phyloP scores from a whole-genome alignment of 2,888 invertebrate species.

The Athetis lepigone region DNA sequence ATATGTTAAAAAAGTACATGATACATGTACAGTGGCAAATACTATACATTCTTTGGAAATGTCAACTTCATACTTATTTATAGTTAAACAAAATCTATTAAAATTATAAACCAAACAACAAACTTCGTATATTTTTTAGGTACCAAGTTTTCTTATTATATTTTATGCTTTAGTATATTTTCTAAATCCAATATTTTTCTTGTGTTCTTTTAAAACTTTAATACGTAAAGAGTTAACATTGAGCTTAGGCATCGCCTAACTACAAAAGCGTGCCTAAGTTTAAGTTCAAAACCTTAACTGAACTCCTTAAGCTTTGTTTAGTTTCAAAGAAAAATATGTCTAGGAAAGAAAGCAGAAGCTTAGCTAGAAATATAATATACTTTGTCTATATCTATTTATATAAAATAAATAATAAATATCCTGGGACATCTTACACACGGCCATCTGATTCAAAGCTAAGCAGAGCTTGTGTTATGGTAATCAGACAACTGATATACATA shows the following conservation, averaged over 20 bases:
- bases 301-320: slow-evolving; percentile 12
- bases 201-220: neutral
- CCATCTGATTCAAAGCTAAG: too few species aligned
- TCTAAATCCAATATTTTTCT: neutral
- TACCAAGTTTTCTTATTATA: neutral
- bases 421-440: too few species aligned
- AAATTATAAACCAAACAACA: neutral
- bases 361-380: slow-evolving; percentile 18
- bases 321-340: slow-evolving; percentile 5
- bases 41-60: too few species aligned
- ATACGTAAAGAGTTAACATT: neutral
- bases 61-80: too few species aligned
- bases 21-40: too few species aligned
- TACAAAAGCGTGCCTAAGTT: slow-evolving; percentile 11
- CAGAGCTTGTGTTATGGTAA: too few species aligned
- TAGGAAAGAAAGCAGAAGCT: neutral
- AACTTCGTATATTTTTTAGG: too few species aligned
- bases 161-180: too few species aligned
- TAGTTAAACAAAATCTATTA: neutral
- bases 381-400: too few species aligned
- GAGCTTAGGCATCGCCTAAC: neutral
- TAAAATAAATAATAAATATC: too few species aligned
- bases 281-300: slow-evolving; percentile 5
- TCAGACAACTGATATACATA: too few species aligned
- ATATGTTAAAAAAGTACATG: too few species aligned